Evolutionary conservation across 2,113 vertebrate species (phyloP).

Genomic region (Procapra przewalskii): DNA sequence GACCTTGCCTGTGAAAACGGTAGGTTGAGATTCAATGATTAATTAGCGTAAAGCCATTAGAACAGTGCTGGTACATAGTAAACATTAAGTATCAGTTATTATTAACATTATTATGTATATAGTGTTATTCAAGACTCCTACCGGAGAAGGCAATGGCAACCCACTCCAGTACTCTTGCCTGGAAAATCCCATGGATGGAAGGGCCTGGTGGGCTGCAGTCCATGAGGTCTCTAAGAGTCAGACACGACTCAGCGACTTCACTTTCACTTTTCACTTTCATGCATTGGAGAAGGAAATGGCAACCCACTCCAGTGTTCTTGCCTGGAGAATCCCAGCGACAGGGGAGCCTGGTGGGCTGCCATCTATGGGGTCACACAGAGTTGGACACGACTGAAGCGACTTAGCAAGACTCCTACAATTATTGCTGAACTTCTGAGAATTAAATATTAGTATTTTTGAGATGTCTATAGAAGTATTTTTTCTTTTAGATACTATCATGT

Average conservation of each 20-base stretch:
- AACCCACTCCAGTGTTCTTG: too few relatives aligned
- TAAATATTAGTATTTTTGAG: not conserved
- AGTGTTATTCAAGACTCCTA: not conserved
- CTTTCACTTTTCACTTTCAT: too few relatives aligned
- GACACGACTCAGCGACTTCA: too few relatives aligned
- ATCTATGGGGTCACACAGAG: too few relatives aligned
- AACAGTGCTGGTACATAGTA: not conserved
- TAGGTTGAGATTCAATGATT: not conserved
- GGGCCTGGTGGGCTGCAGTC: too few relatives aligned
- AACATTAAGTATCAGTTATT: not conserved
- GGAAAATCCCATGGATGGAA: too few relatives aligned
- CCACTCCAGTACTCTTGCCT: too few relatives aligned
- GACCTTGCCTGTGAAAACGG: not conserved
- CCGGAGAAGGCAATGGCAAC: too few relatives aligned
- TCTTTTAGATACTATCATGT: not conserved
- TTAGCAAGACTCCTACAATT: not conserved
- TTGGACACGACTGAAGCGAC: rapidly evolving
- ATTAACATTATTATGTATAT: not conserved
- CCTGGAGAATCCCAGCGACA: too few relatives aligned
- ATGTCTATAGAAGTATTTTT: not conserved
- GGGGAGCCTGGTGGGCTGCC: too few relatives aligned
- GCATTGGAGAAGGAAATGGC: too few relatives aligned
- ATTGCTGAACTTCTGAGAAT: not conserved
- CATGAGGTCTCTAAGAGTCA: too few relatives aligned
- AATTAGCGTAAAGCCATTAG: not conserved